Evolutionary conservation across 2,797 vertebrate species (phyloP), one percentile per base, ranked within the genome.

Genomic region (Sebastes trivittatus): DNA sequence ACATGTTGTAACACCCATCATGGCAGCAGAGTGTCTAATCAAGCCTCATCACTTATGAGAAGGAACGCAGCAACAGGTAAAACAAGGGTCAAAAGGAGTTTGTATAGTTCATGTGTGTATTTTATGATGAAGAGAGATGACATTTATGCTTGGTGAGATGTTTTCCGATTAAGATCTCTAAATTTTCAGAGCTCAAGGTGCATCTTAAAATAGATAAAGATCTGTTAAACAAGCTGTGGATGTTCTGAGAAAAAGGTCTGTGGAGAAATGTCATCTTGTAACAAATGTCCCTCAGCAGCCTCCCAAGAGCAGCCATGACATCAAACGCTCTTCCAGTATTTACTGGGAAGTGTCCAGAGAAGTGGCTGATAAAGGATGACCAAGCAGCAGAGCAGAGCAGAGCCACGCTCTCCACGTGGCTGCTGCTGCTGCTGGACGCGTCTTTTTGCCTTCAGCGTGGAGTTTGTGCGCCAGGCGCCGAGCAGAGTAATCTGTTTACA

Each of bases 401-500:
- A 75, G 68, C 74, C 81, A 56, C 80, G 23, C 23, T 46, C 71
- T 58, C 71, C 8, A 46, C 42, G 42, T 52, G 18, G 14, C 38
- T 59, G 79, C 63, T 66, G 78, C 75, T 65, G 61, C 88, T 75
- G 85, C 87, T 55, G 82, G 81, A 78, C 73, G 83, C 80, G 72
- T 74, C 82, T 27, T 18, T 75, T 75, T 74, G 84, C 84, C 86
- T 82, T 67, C n/a, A 81, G 80, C 71, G 66, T 23, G 80, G 42
- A 82, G 84, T 83, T 84, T 80, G 89, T 86, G 91, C 83, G 75
- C 81, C 89, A 90, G 89, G 93, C 92, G 92, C 90, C 89, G 54
- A 78, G 77, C 63, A 91, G 85, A 87, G 73, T 92, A 90, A 91
- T 92, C 91, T 93, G 95, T 95, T 94, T 95, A 93, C 89, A 93